Base-by-base conservation (phyloP, 2,888 invertebrate species). In the Drosophila pseudotakahashii region DNA sequence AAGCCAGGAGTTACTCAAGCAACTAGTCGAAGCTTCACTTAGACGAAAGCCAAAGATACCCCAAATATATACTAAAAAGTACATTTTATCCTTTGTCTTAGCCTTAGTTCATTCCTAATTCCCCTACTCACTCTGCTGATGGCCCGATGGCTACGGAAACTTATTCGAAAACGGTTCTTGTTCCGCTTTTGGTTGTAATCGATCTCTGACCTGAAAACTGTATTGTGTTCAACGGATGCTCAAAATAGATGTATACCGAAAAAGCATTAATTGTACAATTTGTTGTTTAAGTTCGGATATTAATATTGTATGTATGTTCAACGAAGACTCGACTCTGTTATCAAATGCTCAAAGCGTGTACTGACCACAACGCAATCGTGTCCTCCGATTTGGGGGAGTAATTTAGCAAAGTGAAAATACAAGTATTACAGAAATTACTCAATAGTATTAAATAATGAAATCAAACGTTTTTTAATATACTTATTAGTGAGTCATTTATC, bases 401-500 rank as follows among this genome's bases (percentile, higher is more conserved):
- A 44, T 36, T 70, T 44, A 70, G 71, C 48, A 41, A 55, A 52
- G 30, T 16, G 51, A 51, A 59, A 64, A 32, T 50, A 52, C 34
- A 78, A 60, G 69, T 73, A 79, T 69, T 76, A 76, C 59, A 73
- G 48, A 54, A 67, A 52, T 75, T 68, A 71, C 62, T 72, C 72
- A 71, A 71, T 72, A 73, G 73, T 73, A 72, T 73, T 73, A 63
- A 37, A 41, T 34, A 64, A 45, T 30, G 26, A 58, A 72, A 58
- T 73, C 57, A 55, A 73, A 74, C 66, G 76, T 74, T 73, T 52
- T 80, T 69, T 57, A 68, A 45, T 83, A 78, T 41, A 67, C 76
- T 78, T 74, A 77, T 76, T 81, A 79, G 75, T 69, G 75, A 69
- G 79, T 54, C 79, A 73, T 73, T 79, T 74, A 73, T 77, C 51